These are phyloP conservation scores for Aurelia sp. DNA, from an alignment of 30 jellyfish, hydroid and myxozoan genomes.

Conservation along the genomic window DNA sequence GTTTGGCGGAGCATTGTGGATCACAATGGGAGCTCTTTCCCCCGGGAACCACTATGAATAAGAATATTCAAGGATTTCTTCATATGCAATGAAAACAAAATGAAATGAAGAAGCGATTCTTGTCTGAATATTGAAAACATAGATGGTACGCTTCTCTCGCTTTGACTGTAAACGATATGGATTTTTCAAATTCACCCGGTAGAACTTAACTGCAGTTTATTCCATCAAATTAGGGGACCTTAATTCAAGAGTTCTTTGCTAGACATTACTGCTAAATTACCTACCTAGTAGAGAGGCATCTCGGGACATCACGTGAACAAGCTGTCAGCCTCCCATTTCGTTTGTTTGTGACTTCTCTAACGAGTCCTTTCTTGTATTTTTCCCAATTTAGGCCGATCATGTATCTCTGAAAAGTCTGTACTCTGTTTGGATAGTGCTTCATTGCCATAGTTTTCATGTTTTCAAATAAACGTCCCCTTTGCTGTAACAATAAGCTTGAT, in stretches of 20 bases:
- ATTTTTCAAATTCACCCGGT: no score
- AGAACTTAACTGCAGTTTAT: no score
- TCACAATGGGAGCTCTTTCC: no score
- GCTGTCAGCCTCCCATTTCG: conserved; percentile 44
- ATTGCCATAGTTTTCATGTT: conserved; percentile 40
- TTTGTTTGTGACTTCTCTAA: conserved; percentile 45
- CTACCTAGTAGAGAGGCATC: conserved; percentile 12
- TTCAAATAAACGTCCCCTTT: conserved; percentile 48
- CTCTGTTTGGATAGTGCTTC: conserved; percentile 54
- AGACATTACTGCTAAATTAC: not conserved
- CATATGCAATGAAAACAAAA: no score
- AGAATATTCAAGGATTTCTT: no score
- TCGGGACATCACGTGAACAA: conserved; percentile 54
- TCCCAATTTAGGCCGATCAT: conserved; percentile 57
- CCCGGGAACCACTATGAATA: no score
- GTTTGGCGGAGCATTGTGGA: no score
- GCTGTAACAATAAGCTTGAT: conserved; percentile 22
- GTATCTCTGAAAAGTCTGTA: conserved; percentile 64
- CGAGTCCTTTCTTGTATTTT: conserved; percentile 62
- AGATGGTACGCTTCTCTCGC: no score
- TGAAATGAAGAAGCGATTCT: no score
- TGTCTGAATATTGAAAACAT: no score
- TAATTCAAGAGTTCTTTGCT: not conserved
- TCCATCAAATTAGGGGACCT: no score
- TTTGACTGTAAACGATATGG: no score